These are phyloP conservation scores for Rhynchomys soricoides DNA, from an alignment of 2,113 vertebrate genomes.

Conservation along the genomic window DNA sequence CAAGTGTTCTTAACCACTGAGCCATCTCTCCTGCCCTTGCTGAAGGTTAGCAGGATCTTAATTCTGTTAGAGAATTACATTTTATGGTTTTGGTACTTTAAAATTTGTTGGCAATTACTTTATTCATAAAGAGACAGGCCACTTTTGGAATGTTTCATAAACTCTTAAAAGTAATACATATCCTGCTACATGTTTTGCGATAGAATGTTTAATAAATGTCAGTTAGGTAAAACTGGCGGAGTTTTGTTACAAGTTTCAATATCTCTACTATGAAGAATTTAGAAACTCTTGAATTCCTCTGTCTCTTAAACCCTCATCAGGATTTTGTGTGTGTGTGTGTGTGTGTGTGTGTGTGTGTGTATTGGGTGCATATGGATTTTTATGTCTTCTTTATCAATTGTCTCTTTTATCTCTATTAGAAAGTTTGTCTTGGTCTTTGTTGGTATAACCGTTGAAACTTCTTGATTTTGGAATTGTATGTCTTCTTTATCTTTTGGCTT, in stretches of 20 bases:
- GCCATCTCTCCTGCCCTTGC: not conserved
- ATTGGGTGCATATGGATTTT: no score
- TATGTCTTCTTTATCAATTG: no score
- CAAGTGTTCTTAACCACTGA: not conserved
- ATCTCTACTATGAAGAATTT: no score
- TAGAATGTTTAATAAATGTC: no score
- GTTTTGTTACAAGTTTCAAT: no score
- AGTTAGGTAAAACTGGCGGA: no score
- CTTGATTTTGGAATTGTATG: not conserved
- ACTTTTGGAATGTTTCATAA: conserved; percentile 12
- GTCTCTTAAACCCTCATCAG: no score
- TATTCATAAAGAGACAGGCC: not conserved
- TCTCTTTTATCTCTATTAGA: no score
- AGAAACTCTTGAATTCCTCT: no score
- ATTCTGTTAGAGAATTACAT: not conserved
- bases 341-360: no score
- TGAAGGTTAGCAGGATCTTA: not conserved
- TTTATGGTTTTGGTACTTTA: not conserved
- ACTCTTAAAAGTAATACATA: not conserved
- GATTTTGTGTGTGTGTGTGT: no score
- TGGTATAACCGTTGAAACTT: not conserved
- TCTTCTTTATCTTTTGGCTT: not conserved
- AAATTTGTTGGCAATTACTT: conserved; percentile 6
- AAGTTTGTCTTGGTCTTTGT: no score
- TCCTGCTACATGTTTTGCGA: not conserved